These are phyloP conservation scores for Sebastiscus tertius DNA, from an alignment of 2,797 vertebrate species.

Conservation along the genomic window DNA sequence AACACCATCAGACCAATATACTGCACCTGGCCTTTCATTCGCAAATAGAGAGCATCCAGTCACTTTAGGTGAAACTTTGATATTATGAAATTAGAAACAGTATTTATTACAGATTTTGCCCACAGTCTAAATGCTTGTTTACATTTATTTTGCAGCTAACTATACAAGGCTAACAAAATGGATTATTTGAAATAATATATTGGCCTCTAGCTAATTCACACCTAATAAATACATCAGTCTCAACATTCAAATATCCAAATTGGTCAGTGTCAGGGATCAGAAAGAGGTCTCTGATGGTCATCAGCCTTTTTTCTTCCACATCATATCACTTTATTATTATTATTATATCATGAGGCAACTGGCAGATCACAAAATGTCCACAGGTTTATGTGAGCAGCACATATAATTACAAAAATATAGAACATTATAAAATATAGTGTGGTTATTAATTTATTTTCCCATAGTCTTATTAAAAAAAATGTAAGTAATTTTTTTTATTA, in stretches of 20 bases:
- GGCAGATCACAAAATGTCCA: not conserved
- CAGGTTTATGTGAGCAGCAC: not conserved
- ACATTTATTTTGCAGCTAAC: not conserved
- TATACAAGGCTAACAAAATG: not conserved
- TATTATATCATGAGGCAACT: not conserved
- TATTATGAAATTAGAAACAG: not conserved
- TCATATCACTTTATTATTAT: not conserved
- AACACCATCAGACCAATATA: not conserved
- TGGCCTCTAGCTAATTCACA: not conserved
- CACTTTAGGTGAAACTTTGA: not conserved
- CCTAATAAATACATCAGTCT: not conserved
- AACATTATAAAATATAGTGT: not conserved
- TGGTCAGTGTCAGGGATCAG: constrained; percentile 3
- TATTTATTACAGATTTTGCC: not conserved
- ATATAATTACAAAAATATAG: not conserved
- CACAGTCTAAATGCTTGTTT: not conserved
- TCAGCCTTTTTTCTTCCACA: not conserved
- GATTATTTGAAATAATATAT: not conserved
- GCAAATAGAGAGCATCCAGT: not conserved
- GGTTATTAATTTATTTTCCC: not conserved
- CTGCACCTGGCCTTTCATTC: constrained; percentile 1
- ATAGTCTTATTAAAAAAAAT: not conserved
- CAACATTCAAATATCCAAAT: not conserved
- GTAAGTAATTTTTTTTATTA: too few species aligned
- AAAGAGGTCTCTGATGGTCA: not conserved